Base-by-base conservation (phyloP, 1,140 invertebrate genomes). In the Drosophila athabasca region DNA sequence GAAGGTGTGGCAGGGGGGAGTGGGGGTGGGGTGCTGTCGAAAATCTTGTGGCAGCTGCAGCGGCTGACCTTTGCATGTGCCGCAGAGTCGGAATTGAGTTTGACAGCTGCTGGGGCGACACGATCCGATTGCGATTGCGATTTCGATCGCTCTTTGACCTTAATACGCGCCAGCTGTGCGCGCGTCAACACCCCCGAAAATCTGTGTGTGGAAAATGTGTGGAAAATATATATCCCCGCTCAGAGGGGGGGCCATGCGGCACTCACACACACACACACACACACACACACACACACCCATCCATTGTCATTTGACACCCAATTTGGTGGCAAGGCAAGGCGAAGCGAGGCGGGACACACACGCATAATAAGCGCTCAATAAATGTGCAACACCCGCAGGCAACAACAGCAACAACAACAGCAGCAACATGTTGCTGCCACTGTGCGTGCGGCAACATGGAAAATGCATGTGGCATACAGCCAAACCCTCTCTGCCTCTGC, bases 261-360 rank as follows among this genome's bases (percentile, higher is more conserved):
- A 19, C 17, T 45, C 9, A 35, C 31, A 35, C 31, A 35, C 31
- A 19, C 17, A 51, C 9, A 35, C 31, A 35, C 31, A 35, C 31
- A 35, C 50, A 50, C 1, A 31, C 13, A 19, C 19, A 17, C 46
- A 39, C 49, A 71, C 50, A 44, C 65, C 67, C 54, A 51, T 60
- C 66, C 64, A 76, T 82, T 90, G 88, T 90, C 80, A 90, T 90
- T 90, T 88, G 88, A 90, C 88, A 90, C 88, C 83, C 90, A 68
- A 90, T 88, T 88, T 88, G 67, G 62, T 58, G 53, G 55, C 52
- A n/a, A 53, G 26, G n/a, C 53, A 24, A 9, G n/a, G 44, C 6
- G 74, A 58, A 60, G 46, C 54, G 64, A 54, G 41, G 39, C 39
- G 48, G 46, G 67, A 62, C 59, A 84, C 81, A 73, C 81, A 80